These are phyloP conservation scores for Oreochromis spilurus DNA, from an alignment of 2,113 vertebrate species.

Conservation along the genomic window DNA sequence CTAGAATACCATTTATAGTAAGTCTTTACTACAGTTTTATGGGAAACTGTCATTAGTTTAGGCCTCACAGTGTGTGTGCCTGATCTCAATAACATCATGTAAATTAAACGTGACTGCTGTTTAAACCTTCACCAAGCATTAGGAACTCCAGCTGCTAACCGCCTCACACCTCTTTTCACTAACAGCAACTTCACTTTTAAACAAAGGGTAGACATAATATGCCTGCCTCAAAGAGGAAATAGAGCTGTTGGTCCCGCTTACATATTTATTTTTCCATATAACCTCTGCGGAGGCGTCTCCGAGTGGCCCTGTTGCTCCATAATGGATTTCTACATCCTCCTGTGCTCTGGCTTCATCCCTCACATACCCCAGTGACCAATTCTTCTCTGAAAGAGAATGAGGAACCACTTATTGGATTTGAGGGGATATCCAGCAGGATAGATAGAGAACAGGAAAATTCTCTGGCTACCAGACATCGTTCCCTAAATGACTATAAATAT, in stretches of 20 bases:
- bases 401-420: constrained; percentile 62
- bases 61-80: not conserved
- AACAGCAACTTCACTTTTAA: constrained; percentile 2
- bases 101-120: not conserved
- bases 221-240: constrained; percentile 1
- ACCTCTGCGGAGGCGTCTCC: not conserved
- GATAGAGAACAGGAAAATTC: constrained; percentile 20
- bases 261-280: constrained; percentile 50
- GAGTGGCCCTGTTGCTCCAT: not conserved
- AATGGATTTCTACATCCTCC: constrained; percentile 44
- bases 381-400: constrained; percentile 27
- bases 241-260: constrained; percentile 2
- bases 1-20: not conserved
- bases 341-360: constrained; percentile 16
- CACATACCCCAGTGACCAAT: constrained; percentile 32
- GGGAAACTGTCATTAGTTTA: not conserved
- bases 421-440: constrained; percentile 50
- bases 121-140: not conserved
- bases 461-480: constrained; percentile 4
- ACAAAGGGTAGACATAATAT: constrained; percentile 10
- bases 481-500: constrained; percentile 53
- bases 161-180: not conserved
- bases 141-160: not conserved
- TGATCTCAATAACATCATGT: not conserved
- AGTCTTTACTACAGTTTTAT: not conserved